These are phyloP conservation scores for Drosophila obscura DNA, from an alignment of 1,140 invertebrate species.

Conservation along the genomic window DNA sequence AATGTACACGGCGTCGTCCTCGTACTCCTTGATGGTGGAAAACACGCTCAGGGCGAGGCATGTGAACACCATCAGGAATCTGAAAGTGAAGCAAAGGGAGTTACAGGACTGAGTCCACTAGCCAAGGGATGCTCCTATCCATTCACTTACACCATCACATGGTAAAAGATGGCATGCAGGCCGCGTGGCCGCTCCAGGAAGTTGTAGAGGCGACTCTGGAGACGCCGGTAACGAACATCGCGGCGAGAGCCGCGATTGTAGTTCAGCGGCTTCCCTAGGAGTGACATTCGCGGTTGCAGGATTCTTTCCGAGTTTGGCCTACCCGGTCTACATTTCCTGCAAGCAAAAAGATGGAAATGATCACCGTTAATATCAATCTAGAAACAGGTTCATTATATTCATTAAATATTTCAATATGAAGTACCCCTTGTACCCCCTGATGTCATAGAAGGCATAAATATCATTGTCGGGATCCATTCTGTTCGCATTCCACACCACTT, in stretches of 20 bases:
- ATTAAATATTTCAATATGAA: background rate
- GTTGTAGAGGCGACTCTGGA: conserved; percentile 96
- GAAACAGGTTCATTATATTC: background rate
- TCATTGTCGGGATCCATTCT: conserved; percentile 74
- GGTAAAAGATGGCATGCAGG: conserved; percentile 93
- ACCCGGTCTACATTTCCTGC: conserved; percentile 83
- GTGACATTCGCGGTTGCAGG: conserved; percentile 92
- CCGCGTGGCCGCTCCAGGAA: conserved; percentile 96
- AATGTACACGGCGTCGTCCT: conserved; percentile 89
- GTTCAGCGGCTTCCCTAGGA: conserved; percentile 95
- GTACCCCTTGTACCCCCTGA: conserved; percentile 63
- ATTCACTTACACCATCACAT: conserved; percentile 95
- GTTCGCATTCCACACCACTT: conserved; percentile 44
- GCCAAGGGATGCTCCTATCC: background rate
- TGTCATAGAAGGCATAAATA: conserved; percentile 75
- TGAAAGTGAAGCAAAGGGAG: conserved; percentile 81
- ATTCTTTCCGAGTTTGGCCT: conserved; percentile 86
- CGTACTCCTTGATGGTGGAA: conserved; percentile 93
- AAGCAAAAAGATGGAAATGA: conserved; percentile 4
- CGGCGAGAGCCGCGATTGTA: conserved; percentile 91
- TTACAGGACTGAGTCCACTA: background rate
- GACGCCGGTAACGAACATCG: conserved; percentile 93
- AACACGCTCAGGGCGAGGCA: conserved; percentile 94
- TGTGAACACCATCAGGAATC: conserved; percentile 94
- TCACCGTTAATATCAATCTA: background rate